phyloP scores from a whole-genome alignment of 2,113 vertebrate species.

The Ascaphus truei region DNA sequence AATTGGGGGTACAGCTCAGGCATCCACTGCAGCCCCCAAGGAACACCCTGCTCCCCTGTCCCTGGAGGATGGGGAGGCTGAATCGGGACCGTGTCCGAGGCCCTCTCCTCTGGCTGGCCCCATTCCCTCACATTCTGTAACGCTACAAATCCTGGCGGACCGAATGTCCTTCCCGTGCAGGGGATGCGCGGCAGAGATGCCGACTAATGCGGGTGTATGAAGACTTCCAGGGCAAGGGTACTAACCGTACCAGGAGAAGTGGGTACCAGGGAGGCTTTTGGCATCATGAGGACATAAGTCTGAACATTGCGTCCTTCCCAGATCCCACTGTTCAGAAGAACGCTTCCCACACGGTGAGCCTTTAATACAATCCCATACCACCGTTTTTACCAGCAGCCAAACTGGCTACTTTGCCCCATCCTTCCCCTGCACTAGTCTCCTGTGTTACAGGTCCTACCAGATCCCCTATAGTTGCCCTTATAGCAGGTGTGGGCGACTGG shows the following conservation, averaged over 20 bases:
- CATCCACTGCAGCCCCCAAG: constrained; percentile 63
- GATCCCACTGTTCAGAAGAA: not conserved
- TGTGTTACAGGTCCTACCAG: too few species aligned
- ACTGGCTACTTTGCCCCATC: not conserved
- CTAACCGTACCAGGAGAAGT: too few species aligned
- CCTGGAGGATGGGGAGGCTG: not conserved
- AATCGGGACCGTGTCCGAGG: not conserved
- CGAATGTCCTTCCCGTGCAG: not conserved
- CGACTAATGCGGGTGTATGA: too few species aligned
- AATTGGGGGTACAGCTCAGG: constrained; percentile 57
- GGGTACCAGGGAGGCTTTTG: not conserved
- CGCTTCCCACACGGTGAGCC: not conserved
- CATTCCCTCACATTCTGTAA: not conserved
- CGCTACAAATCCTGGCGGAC: not conserved
- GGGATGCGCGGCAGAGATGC: not conserved
- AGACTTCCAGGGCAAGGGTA: too few species aligned
- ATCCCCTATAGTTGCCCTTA: too few species aligned
- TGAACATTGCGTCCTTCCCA: not conserved
- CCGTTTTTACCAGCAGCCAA: not conserved
- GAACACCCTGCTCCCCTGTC: not conserved
- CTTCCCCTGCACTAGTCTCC: too few species aligned
- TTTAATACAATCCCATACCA: not conserved
- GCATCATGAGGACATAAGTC: not conserved
- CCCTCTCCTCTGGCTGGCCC: too few species aligned
- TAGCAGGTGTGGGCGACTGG: too few species aligned